Base-by-base conservation (phyloP, 2,888 invertebrate species). In the Empis livida region DNA sequence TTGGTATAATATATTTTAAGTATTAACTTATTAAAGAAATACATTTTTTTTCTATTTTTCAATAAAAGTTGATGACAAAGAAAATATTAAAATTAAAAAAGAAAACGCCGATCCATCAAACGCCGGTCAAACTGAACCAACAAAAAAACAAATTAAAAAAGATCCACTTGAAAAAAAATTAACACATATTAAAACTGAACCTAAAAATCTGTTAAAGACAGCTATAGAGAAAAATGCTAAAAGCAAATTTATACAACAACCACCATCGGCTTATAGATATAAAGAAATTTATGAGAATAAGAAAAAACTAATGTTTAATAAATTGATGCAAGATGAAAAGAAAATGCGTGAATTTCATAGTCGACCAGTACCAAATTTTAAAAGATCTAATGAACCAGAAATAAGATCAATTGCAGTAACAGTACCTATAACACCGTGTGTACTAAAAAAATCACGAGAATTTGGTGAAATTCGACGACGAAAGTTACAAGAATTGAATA, bases 311-410 rank as follows among this genome's bases (percentile, higher is more conserved):
- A 55, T 56, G 1, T 40, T 59, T 16, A 55, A 54, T 1, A 55
- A 54, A 9, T 55, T 58, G 6, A 43, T 54, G 6, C 59, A 65
- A 20, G 63, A 67, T 27, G 65, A 66, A 37, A 60, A 58, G 1
- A 65, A 64, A 47, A 59, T 57, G 39, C 59, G 68, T 2, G 49
- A 62, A 47, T 68, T 68, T 50, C 64, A 59, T 17, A 64, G 68
- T 41, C 57, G 61, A 0, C 68, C 67, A 5, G 60, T 56, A 15
- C 67, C 67, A 0, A 65, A 65, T 32, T 65, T 64, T 14, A 55
- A 48, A 9, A 48, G 49, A 0, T 17, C 53, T 8, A 56, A 60
- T 37, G 54, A 27, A 27, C 13, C 30, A 16, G 16, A 15, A 20
- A 5, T 8, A 5, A 35, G 35, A 42, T 5, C 14, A 15, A 4